These are phyloP conservation scores for Ormyrus thymus DNA, from an alignment of 2,888 invertebrate genomes.

Conservation along the genomic window DNA sequence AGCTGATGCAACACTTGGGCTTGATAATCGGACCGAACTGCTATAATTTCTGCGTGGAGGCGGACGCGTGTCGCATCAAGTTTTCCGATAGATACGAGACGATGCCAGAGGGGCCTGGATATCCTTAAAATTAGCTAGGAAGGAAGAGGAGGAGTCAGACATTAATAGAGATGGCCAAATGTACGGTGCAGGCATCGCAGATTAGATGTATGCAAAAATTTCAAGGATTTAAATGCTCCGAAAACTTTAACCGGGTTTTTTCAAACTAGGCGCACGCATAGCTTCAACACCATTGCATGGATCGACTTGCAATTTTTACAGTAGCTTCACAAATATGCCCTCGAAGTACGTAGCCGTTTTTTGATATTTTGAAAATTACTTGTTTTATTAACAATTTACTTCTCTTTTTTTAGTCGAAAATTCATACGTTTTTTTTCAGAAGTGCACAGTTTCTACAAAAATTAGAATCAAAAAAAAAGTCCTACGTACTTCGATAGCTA, in stretches of 20 bases:
- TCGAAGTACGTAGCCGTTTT: constrained; percentile 6
- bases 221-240: constrained; percentile 31
- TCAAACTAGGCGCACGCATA: no score
- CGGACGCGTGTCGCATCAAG: constrained; percentile 24
- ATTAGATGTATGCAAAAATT: constrained; percentile 36
- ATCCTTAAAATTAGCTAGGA: no score
- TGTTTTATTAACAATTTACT: constrained; percentile 26
- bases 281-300: no score
- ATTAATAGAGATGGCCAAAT: no score
- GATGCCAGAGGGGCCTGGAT: constrained; percentile 31
- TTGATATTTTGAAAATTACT: background rate
- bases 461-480: background rate
- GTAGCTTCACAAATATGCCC: constrained; percentile 5
- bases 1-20: constrained; percentile 34
- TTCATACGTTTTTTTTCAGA: no score
- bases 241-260: constrained; percentile 16
- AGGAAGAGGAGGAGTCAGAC: constrained; percentile 48
- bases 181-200: no score
- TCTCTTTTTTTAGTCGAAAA: constrained; percentile 16
- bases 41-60: constrained; percentile 28
- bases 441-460: no score
- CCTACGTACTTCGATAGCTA: background rate
- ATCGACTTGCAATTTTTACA: constrained; percentile 14
- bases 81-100: constrained; percentile 8
- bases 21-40: constrained; percentile 41